A percentile compares a stretch with the other conserved stretches of the same genome.
Conservation (phyloP, 2,113 vertebrate genomes). For the Eulemur rufifrons region DNA sequence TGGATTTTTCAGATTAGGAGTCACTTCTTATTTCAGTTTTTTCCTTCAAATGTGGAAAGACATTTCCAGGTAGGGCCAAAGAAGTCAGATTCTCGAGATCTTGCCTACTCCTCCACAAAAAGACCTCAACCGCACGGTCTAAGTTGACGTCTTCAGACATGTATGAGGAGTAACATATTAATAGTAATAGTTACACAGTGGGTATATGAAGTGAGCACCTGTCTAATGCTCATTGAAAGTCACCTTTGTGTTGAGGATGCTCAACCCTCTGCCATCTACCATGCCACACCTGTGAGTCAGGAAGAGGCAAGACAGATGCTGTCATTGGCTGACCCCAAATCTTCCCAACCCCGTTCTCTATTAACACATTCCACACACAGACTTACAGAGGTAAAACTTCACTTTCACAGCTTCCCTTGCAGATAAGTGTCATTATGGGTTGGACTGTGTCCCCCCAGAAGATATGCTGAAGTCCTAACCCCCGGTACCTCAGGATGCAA, state of each 20-base stretch:
- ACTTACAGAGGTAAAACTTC: neutral
- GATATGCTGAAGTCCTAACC: neutral
- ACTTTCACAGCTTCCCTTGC: neutral
- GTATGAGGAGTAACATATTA: fast-evolving
- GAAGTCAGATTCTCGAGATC: no score
- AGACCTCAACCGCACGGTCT: neutral
- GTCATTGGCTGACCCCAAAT: neutral
- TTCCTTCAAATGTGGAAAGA: neutral
- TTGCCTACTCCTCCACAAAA: fast-evolving
- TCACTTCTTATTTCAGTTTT: neutral
- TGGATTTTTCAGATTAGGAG: neutral
- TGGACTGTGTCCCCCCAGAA: neutral
- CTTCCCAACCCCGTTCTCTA: neutral
- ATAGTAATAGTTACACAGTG: fast-evolving
- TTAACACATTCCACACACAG: neutral
- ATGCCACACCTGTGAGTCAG: fast-evolving
- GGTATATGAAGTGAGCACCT: neutral
- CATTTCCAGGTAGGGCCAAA: neutral
- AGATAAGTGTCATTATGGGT: neutral
- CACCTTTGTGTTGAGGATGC: neutral
- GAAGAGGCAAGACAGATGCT: neutral
- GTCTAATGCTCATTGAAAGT: neutral
- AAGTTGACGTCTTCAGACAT: fast-evolving
- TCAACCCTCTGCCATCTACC: no score
- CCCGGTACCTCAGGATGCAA: neutral